Percentiles rank a stretch among this genome's conserved stretches.
Conservation (phyloP, 2,113 vertebrate genomes). For the Antigone vipio region DNA sequence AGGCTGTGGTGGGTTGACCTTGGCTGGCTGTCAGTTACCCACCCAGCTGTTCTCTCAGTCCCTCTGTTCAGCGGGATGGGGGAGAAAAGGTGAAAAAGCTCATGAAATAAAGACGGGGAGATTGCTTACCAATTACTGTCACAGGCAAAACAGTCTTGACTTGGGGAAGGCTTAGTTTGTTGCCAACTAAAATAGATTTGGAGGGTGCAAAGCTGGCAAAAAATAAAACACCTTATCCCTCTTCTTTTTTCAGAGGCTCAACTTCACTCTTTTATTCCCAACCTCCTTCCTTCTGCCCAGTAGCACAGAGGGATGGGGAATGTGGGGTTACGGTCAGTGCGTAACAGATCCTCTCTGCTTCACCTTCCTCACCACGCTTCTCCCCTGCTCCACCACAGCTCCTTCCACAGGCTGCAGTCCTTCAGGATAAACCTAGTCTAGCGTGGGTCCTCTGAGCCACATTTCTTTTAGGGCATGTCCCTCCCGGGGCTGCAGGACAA, state of each 20-base stretch:
- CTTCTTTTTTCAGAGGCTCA: background rate
- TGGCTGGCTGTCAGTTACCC: background rate
- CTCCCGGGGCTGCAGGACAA: background rate
- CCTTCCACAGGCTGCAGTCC: background rate
- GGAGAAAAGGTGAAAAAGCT: background rate
- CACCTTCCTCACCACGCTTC: rapidly evolving
- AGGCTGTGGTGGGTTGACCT: background rate
- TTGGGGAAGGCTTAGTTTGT: background rate
- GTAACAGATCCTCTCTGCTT: background rate
- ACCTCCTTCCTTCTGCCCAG: background rate
- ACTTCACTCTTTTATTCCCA: background rate
- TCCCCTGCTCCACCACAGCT: background rate
- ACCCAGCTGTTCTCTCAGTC: background rate
- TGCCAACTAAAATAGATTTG: background rate
- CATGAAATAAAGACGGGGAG: background rate
- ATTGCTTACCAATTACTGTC: background rate
- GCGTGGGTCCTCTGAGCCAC: background rate
- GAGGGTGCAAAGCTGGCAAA: background rate
- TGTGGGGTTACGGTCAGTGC: background rate
- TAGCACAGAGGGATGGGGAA: background rate
- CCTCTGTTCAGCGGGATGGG: background rate
- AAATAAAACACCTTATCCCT: background rate
- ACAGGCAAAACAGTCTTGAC: background rate
- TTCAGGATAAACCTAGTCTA: background rate
- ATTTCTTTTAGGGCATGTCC: background rate